Evolutionary conservation across 2,113 vertebrate genomes (phyloP).

Genomic region (Dasypus novemcinctus): DNA sequence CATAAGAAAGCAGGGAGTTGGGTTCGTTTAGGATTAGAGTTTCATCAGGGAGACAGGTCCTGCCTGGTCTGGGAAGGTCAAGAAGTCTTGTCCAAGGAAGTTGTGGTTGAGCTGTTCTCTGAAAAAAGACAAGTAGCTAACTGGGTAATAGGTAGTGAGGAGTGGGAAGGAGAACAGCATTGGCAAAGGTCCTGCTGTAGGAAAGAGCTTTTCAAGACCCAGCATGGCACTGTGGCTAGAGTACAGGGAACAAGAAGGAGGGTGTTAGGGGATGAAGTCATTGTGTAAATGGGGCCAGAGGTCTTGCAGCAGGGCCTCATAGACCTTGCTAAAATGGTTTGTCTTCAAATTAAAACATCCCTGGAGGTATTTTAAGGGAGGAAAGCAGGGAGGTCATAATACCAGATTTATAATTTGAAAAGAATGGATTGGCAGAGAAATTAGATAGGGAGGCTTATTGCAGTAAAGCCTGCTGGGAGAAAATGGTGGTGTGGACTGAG

Average conservation of each 20-base stretch:
- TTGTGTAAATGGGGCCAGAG: neutral
- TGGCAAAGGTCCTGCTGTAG: neutral
- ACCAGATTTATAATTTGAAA: slow-evolving; percentile 6
- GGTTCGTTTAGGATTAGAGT: neutral
- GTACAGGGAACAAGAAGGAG: neutral
- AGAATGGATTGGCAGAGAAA: neutral
- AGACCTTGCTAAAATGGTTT: neutral
- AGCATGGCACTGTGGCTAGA: neutral
- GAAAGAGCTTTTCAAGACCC: neutral
- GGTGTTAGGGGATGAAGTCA: neutral
- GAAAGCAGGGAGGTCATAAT: neutral
- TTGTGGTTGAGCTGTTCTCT: neutral
- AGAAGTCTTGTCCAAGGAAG: neutral
- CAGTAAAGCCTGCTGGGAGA: neutral
- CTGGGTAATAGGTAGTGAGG: neutral
- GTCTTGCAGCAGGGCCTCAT: neutral
- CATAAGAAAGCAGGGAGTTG: neutral
- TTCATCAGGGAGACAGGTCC: neutral
- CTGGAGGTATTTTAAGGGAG: neutral
- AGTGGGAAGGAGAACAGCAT: neutral
- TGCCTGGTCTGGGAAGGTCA: neutral
- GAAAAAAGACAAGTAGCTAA: neutral
- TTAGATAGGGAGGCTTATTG: neutral
- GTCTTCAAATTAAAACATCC: neutral
- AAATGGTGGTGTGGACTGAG: neutral